Evolutionary conservation across 2,888 invertebrate genomes (phyloP), one percentile per base, ranked within the genome.

Genomic region (Zootermopsis nevadensis): DNA sequence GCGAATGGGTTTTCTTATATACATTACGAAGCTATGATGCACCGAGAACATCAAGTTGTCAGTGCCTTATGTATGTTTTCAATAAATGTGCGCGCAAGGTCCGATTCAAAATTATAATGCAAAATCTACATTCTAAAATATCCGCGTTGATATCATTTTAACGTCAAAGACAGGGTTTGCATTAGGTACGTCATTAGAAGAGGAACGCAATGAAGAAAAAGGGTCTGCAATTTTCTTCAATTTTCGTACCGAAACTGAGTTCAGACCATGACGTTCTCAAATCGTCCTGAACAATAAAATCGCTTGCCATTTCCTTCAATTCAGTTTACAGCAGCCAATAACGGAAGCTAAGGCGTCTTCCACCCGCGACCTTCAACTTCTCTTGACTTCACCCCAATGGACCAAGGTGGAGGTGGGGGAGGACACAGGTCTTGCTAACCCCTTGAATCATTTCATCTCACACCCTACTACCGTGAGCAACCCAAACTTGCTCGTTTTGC

Each of bases 401-500:
- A 60, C 60, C 60, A 10, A 15, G 60, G 15, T 60, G 8, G 35
- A 35, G 79, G 35, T 6, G n/a, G 60, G 30, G 55, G 12, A n/a
- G n/a, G 38, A 8, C n/a, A 38, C 35, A 79, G 79, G 27, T 79
- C 60, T 79, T 60, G 31, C 79, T 60, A 60, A 79, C 60, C 79
- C 76, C 60, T 79, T 79, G 79, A 79, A 79, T 79, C 79, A 38
- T 66, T 79, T 66, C 79, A 15, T 60, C 79, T 79, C 48, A 79
- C 55, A 60, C 15, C n/a, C 79, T 35, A n/a, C 33, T 35, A 79
- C 35, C 38, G 38, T 35, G 60, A 60, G 79, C 79, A 79, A 66
- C 60, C 60, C 24, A 77, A 55, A 77, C 77, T 48, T 77, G 77
- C 77, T 77, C 77, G 77, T 66, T 38, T 79, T 60, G 66, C 33